Base-by-base conservation (phyloP, 2,797 vertebrate species). In the Lateolabrax maculatus region DNA sequence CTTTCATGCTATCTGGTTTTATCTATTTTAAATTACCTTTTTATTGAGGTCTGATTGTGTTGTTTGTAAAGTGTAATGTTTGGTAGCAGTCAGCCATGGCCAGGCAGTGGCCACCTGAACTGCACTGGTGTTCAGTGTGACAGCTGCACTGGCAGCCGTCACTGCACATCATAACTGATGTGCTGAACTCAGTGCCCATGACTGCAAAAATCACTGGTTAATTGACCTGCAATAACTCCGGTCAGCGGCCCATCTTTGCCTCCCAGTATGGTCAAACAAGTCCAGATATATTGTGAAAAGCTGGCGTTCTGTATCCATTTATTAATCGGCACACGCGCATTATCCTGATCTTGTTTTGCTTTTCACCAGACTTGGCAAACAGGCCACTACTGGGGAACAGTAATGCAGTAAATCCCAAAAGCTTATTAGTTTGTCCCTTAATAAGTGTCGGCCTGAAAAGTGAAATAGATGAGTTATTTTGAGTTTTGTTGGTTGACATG, bases 151-250 rank as follows among this genome's bases (percentile, higher is more conserved):
- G 78, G 60, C 77, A 81, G 71, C 75, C 56, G 60, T 71, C 77
- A 69, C 71, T 31, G 71, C 82, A 60, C 73, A 77, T 86, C 83
- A 71, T 72, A 81, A 79, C 71, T 83, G 71, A 84, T 84, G 79
- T 58, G 73, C 78, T 75, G 69, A 74, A 72, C 81, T 84, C 75
- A 27, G 64, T 78, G 85, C 76, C 87, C 65, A 39, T 44, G 75
- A 83, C 82, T 85, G 84, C 62, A 78, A 83, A 80, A 79, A 82
- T 64, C 66, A 72, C 80, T 77, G 85, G 55, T 81, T 89, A 91
- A 93, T 90, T 92, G 89, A 91, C 91, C 86, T 77, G 83, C 78
- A 82, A 44, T 86, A 91, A 91, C 68, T 82, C 46, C 46, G 55
- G 84, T 84, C 81, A 84, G 74, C 9, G 44, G 75, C 77, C 56